Conservation (phyloP, 1,140 invertebrate species). For the Melipona quadrifasciata region DNA sequence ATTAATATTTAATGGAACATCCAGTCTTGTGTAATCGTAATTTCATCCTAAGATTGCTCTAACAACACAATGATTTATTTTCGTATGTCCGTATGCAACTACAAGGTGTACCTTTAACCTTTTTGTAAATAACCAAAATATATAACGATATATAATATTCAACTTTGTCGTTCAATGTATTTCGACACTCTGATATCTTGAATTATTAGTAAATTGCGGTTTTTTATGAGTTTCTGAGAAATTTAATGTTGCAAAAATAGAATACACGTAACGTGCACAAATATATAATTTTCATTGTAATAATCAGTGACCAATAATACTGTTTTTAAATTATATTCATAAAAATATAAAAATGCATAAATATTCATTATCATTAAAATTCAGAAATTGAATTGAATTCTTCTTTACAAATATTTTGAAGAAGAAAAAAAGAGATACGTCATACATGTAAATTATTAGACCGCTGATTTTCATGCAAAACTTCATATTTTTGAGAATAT, state of each 20-base stretch:
- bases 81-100: not conserved
- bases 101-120: too few species aligned
- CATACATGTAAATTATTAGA: too few species aligned
- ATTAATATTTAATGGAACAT: too few species aligned
- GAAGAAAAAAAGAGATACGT: not conserved
- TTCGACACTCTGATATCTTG: too few species aligned
- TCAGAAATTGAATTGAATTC: not conserved
- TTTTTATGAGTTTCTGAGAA: not conserved
- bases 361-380: not conserved
- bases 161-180: too few species aligned
- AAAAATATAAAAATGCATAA: not conserved
- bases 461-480: too few species aligned
- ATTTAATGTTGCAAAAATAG: not conserved
- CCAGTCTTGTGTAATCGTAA: too few species aligned
- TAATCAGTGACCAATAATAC: too few species aligned
- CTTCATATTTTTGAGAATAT: too few species aligned
- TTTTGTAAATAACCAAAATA: too few species aligned
- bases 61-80: conserved; percentile 14
- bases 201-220: too few species aligned
- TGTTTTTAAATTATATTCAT: not conserved
- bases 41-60: not conserved
- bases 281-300: not conserved
- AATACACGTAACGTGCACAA: not conserved
- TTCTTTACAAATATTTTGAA: not conserved
- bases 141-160: too few species aligned